A percentile compares a stretch with the other conserved stretches of the same genome.
phyloP scores from a whole-genome alignment of 2,888 invertebrate species.

The Allophyes oxyacanthae region DNA sequence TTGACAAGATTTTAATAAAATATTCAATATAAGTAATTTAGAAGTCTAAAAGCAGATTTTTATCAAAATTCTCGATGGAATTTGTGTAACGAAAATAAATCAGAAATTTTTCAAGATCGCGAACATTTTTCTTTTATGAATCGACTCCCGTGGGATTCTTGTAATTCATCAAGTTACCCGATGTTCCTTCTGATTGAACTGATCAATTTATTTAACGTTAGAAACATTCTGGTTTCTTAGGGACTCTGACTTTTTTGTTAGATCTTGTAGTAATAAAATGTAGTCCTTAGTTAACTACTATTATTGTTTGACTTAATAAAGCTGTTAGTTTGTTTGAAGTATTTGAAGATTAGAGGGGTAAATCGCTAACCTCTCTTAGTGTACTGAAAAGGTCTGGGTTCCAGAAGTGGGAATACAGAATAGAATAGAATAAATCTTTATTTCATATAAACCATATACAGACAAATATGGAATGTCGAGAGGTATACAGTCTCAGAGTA shows the following conservation, averaged over 20 bases:
- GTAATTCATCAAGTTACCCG: slow-evolving; percentile 55
- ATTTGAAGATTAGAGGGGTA: no score
- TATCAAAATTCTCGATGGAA: slow-evolving; percentile 12
- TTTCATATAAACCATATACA: no score
- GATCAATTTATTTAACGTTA: slow-evolving; percentile 53
- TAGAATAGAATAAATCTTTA: no score
- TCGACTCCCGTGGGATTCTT: slow-evolving; percentile 38
- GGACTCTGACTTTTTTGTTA: slow-evolving; percentile 11
- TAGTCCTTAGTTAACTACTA: no score
- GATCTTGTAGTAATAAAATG: no score
- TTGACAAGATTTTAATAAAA: slow-evolving; percentile 11
- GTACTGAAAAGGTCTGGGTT: no score
- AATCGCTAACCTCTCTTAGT: no score
- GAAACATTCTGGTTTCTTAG: slow-evolving; percentile 27
- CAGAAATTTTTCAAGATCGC: slow-evolving; percentile 35
- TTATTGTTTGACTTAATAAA: no score
- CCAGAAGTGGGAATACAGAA: no score
- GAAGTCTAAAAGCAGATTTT: slow-evolving; percentile 2
- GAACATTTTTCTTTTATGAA: slow-evolving; percentile 46
- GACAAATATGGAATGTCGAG: no score
- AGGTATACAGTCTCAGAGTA: no score
- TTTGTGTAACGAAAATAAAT: slow-evolving; percentile 44
- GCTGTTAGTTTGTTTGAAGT: no score
- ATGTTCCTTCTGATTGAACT: slow-evolving; percentile 47
- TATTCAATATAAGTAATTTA: background rate